Base-by-base conservation (phyloP, 2,888 invertebrate species). In the Papilio demoleus region DNA sequence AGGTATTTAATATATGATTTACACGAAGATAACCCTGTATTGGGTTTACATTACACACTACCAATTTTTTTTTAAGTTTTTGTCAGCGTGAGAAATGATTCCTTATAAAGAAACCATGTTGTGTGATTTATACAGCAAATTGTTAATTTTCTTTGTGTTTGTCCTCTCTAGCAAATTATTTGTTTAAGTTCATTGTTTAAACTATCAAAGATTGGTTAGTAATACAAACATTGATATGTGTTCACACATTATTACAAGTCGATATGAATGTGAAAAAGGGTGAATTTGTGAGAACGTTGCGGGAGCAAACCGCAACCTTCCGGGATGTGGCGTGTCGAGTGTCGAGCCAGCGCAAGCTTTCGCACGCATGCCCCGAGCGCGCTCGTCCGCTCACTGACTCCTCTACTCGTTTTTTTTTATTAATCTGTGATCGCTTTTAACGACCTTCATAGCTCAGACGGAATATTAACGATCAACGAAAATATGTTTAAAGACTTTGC, bases 281-380 rank as follows among this genome's bases (percentile, higher is more conserved):
- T 88, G 71, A 66, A 34, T 67, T 72, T 77, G 77, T 79, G 78
- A 77, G 78, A 79, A 77, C 77, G 70, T 63, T 24, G 70, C 72
- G 61, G 73, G 72, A 71, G 68, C 64, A 71, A 70, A 77, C 77
- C 79, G 71, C 79, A 92, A 79, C 83, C 86, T 90, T 93, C 93
- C 93, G 93, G 93, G 93, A 93, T 93, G 93, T 93, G 85, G 88
- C 82, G 88, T 82, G 90, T 90, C 90, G 89, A 81, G 84, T 81
- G 86, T 79, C 81, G 88, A 83, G 84, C 77, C 73, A 71, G 70
- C 70, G 70, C 74, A 80, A 78, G 78, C 87, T 86, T 90, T 90
- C 89, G 90, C 90, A 89, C 85, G 88, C 86, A 86, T 81, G 80
- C 86, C 81, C 82, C 73, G 79, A 73, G 81, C 74, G 77, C 85